phyloP scores from a whole-genome alignment of 1,140 invertebrate genomes.

The Rhizoglyphus robini region DNA sequence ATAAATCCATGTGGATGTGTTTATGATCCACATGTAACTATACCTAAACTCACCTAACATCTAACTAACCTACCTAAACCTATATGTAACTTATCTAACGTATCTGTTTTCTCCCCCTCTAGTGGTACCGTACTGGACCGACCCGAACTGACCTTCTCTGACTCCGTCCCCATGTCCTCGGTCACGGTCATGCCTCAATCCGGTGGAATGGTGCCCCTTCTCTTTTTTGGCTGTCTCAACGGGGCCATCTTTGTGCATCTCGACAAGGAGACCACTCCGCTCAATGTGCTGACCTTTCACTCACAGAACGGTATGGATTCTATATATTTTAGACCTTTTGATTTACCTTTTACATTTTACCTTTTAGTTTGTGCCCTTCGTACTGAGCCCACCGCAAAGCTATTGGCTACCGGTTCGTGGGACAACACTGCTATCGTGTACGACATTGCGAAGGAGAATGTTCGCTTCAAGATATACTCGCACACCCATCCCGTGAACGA shows the following conservation, averaged over 20 bases:
- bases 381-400: not conserved
- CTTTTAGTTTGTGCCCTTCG: not conserved
- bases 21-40: too few species aligned
- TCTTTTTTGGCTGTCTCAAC: slow-evolving; percentile 1
- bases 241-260: not conserved
- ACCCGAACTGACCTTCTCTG: not conserved
- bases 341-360: not conserved
- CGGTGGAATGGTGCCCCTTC: not conserved
- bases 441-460: not conserved
- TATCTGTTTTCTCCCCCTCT: not conserved
- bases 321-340: not conserved
- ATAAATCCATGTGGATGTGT: too few species aligned
- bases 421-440: not conserved
- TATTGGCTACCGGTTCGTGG: not conserved
- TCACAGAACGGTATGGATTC: not conserved
- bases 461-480: not conserved
- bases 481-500: not conserved
- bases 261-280: not conserved
- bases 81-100: not conserved
- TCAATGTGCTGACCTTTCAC: slow-evolving; percentile 4
- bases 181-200: not conserved
- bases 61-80: not conserved
- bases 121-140: not conserved
- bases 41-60: too few species aligned
- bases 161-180: not conserved